Evolutionary conservation across 2,888 invertebrate genomes (phyloP).

Genomic region (Podabrus alpinus): DNA sequence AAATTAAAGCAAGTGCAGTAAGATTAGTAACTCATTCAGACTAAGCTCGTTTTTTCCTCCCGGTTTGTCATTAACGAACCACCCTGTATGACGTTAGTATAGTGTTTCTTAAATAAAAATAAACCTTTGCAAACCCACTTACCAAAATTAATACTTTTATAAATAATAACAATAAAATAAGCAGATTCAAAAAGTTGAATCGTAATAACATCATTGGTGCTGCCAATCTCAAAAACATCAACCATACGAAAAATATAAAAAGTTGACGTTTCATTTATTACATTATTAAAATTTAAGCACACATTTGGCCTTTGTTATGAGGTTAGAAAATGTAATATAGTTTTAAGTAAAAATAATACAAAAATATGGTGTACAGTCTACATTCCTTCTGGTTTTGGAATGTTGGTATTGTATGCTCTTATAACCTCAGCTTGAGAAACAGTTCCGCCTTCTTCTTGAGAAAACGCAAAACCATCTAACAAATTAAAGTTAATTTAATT

Average conservation of each 20-base stretch:
- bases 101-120: not conserved
- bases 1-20: not conserved
- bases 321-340: conserved; percentile 1
- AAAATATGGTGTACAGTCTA: conserved; percentile 6
- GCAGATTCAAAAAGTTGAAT: not conserved
- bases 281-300: conserved; percentile 5
- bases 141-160: not conserved
- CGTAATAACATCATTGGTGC: not conserved
- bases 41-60: too few species aligned
- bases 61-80: not conserved
- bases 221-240: not conserved
- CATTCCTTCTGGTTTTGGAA: conserved; percentile 75
- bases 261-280: not conserved
- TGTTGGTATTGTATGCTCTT: conserved; percentile 93
- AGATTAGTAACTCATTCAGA: not conserved
- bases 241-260: not conserved
- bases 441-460: conserved; percentile 97
- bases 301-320: conserved; percentile 8
- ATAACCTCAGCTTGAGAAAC: conserved; percentile 94
- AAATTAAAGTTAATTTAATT: conserved; percentile 30
- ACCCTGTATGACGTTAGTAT: not conserved
- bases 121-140: not conserved
- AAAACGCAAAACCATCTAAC: conserved; percentile 96
- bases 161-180: not conserved
- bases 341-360: not conserved